Base-by-base conservation (phyloP, 2,888 invertebrate species). In the Sphaeridia pumilis region DNA sequence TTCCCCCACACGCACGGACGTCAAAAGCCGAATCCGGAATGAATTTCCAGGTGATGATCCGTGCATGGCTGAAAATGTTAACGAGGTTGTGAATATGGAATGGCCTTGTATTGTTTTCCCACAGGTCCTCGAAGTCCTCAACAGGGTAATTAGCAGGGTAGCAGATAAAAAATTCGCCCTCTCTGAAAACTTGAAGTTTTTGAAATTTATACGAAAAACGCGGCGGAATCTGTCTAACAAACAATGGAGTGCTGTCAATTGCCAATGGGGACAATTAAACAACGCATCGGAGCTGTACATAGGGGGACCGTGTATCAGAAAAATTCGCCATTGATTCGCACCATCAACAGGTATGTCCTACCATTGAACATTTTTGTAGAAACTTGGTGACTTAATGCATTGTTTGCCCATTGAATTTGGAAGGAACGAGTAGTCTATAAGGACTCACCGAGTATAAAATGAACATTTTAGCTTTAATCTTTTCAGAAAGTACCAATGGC, bases 171-270 rank as follows among this genome's bases (percentile, higher is more conserved):
- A 75, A 7, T 83, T 83, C 63, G 84, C 86, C 0, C 84, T 86
- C 64, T 89, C 85, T 61, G 87, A 87, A 65, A 88, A 84, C 67
- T 73, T 77, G 10, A 78, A 82, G 66, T 82, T 78, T 63, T 70
- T 88, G 1, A 60, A 60, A 44, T 65, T 64, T 52, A 57, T 58
- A 14, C 46, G 58, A 25, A 48, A 55, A 47, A 64, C 65, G 12
- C 31, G 61, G 36, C n/a, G n/a, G n/a, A n/a, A n/a, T n/a, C n/a
- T 63, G 64, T 50, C 42, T 64, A 14, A 56, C 58, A 2, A 57
- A 56, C 26, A 12, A 41, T 25, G 65, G 65, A 14, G 46, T 55
- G 4, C 60, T 64, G n/a, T 57, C n/a, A n/a, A n/a, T n/a, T n/a
- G n/a, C n/a, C 62, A 7, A 65, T 65, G 65, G 35, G 64, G 36